Percentiles rank a stretch among this genome's conserved stretches.
phyloP scores from a whole-genome alignment of 2,888 invertebrate species.

The Rhaphigaster nebulosa region DNA sequence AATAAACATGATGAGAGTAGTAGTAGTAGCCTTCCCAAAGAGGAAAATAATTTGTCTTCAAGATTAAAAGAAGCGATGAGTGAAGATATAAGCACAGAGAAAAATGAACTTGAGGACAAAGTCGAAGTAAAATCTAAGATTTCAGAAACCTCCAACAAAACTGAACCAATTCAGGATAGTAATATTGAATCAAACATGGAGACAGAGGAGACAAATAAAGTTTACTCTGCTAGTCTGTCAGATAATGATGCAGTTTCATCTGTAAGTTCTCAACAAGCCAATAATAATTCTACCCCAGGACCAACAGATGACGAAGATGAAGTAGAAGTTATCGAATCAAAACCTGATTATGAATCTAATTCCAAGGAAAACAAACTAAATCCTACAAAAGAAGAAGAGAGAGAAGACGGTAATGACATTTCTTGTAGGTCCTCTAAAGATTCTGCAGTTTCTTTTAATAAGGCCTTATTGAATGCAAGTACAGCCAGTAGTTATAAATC shows the following conservation, averaged over 20 bases:
- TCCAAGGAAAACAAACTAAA: neutral
- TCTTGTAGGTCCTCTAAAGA: slow-evolving; percentile 5
- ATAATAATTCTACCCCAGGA: neutral
- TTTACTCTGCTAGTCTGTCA: neutral
- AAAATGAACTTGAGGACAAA: neutral
- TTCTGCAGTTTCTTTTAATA: neutral
- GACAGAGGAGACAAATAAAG: neutral
- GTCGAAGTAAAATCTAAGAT: neutral
- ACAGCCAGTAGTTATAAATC: slow-evolving; percentile 44
- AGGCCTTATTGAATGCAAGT: neutral
- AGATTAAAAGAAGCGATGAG: neutral
- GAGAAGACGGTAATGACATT: neutral
- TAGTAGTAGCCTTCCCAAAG: neutral
- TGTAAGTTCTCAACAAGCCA: neutral
- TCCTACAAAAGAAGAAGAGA: neutral
- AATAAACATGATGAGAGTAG: neutral
- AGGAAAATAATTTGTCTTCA: neutral
- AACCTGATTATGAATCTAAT: neutral
- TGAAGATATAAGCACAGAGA: neutral
- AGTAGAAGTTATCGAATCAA: slow-evolving; percentile 31
- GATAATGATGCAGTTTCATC: slow-evolving; percentile 20
- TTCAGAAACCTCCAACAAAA: neutral
- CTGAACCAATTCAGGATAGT: neutral
- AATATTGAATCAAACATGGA: slow-evolving; percentile 26
- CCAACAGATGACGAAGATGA: slow-evolving; percentile 27